Evolutionary conservation across 2,113 vertebrate species (phyloP), one percentile per base, ranked within the genome.

Genomic region (Cromileptes altivelis): DNA sequence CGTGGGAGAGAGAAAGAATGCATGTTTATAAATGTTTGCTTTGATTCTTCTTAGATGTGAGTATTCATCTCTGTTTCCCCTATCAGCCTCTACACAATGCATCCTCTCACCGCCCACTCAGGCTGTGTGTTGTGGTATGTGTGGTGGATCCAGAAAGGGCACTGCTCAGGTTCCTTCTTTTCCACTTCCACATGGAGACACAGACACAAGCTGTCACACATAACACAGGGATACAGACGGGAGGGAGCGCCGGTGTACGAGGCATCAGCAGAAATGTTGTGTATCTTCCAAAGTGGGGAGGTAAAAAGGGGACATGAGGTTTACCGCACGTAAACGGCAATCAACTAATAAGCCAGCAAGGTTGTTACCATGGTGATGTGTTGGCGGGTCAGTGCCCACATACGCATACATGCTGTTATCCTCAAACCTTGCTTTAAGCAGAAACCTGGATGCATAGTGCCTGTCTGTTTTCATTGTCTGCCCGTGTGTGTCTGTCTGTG

Each of bases 361-460:
- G 78, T 81, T 88, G 93, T 95, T 92, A 47, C 92, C 86, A 94
- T 93, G 91, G 92, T 75, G 78, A 92, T 61, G 37, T 61, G 78
- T 81, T 85, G 84, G 76, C n/a, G 7, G 68, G 52, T 82, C 75
- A 67, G 33, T 72, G 45, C 81, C 75, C 40, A 81, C 42, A 47
- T 8, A 58, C 55, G 23, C 33, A 62, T 64, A 56, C n/a, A 65
- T 0, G 37, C 70, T 80, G 73, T 65, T n/a, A 45, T 23, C 72
- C 65, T 58, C 47, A 56, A 79, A 68, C 30, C 58, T 55, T 18
- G 14, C 33, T 73, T 78, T n/a, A 72, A 71, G 63, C 37, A 65
- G 17, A 68, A 70, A 74, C 74, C 25, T 63, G 58, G 62, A 18
- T 65, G 23, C 52, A 8, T 42, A 75, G 37, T 61, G 18, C 52